A percentile compares a stretch with the other conserved stretches of the same genome.
These are phyloP conservation scores for Noctua fimbriata DNA, from an alignment of 2,888 invertebrate species.

Conservation along the genomic window DNA sequence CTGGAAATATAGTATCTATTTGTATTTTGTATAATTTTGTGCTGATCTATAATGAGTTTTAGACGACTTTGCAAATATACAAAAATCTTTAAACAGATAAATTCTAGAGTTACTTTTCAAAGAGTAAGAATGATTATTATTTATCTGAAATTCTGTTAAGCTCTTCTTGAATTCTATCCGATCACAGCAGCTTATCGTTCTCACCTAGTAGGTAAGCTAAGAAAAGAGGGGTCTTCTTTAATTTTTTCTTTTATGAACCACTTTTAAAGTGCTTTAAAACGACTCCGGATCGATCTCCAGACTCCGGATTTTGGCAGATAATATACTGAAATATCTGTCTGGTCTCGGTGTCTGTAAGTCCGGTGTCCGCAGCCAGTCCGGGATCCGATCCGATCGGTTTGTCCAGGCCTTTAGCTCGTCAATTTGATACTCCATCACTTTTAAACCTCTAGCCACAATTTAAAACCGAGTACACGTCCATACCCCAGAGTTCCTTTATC, in stretches of 20 bases:
- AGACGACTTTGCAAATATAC: background rate
- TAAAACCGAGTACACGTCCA: conserved; percentile 22
- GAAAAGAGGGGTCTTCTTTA: background rate
- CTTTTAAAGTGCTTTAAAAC: background rate
- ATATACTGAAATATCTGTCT: background rate
- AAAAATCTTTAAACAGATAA: background rate
- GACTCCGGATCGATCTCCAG: background rate
- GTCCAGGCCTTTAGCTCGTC: background rate
- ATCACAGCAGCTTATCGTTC: background rate
- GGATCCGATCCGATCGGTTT: background rate
- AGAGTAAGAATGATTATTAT: background rate
- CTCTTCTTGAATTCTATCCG: background rate
- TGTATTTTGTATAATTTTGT: conserved; percentile 12
- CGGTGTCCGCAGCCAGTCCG: background rate
- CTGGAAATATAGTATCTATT: background rate
- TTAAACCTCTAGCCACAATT: conserved; percentile 4
- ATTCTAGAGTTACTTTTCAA: background rate
- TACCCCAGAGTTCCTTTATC: conserved; percentile 27
- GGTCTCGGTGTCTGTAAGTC: background rate
- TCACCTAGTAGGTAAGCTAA: background rate
- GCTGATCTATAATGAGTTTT: background rate
- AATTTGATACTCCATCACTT: conserved; percentile 27
- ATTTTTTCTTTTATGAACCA: background rate
- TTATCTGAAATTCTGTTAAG: background rate
- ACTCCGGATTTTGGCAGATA: background rate